Evolutionary conservation across 2,888 invertebrate species (phyloP).

Genomic region (Cephus rjabovi): DNA sequence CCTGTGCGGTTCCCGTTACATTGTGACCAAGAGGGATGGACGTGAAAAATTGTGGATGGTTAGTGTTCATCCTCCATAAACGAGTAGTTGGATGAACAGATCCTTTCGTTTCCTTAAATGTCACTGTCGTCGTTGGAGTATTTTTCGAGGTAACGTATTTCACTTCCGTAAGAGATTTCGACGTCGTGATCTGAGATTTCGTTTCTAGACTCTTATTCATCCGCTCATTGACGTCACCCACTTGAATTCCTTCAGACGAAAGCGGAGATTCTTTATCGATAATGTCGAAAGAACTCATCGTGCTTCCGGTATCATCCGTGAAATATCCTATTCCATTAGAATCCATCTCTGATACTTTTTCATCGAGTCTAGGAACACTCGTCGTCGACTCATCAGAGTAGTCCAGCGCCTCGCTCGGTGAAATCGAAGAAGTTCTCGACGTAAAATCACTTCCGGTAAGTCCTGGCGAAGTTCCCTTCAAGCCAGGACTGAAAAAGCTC

Average conservation of each 20-base stretch:
- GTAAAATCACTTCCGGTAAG: background rate
- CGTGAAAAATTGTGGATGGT: background rate
- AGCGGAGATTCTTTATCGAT: background rate
- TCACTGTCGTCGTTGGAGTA: background rate
- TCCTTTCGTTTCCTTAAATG: background rate
- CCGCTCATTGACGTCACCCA: background rate
- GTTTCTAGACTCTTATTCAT: background rate
- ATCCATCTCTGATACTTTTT: background rate
- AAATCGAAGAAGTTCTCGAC: background rate
- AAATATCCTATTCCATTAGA: background rate
- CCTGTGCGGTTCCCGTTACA: background rate
- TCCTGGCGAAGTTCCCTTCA: background rate
- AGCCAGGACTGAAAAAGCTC: background rate
- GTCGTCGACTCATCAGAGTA: background rate
- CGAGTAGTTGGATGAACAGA: background rate
- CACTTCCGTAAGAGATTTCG: background rate
- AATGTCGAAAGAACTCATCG: background rate
- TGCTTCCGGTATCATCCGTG: background rate
- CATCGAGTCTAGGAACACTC: background rate
- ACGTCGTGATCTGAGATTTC: background rate
- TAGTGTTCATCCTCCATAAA: background rate
- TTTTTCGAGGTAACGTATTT: background rate
- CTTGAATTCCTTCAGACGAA: background rate
- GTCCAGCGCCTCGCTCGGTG: background rate
- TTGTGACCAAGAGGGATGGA: background rate